phyloP scores from a whole-genome alignment of 1,140 invertebrate species.

The Heliconius hermathena region DNA sequence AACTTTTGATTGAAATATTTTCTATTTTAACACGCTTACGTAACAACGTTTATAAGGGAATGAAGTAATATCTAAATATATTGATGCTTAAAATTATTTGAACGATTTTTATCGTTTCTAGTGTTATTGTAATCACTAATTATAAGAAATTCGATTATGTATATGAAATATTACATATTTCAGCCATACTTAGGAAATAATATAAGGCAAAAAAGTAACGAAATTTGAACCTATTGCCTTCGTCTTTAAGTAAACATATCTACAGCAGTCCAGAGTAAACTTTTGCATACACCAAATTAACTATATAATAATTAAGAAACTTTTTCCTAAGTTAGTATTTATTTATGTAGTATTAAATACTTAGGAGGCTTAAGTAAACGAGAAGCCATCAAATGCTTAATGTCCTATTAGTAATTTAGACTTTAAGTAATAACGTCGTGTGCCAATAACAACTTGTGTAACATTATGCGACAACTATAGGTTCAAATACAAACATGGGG shows the following conservation, averaged over 20 bases:
- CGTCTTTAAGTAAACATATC: neutral
- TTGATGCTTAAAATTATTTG: neutral
- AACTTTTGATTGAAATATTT: neutral
- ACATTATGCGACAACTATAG: neutral
- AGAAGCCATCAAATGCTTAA: neutral
- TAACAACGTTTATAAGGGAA: neutral
- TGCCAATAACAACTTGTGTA: neutral
- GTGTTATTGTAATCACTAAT: neutral
- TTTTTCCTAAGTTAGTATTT: neutral
- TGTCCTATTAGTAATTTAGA: neutral
- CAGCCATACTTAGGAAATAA: neutral
- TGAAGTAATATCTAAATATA: constrained; percentile 13
- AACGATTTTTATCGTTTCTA: neutral
- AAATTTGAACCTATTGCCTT: neutral
- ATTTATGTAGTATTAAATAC: neutral
- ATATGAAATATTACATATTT: too few relatives aligned
- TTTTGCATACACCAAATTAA: neutral
- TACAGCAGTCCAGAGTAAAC: neutral
- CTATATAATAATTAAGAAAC: neutral
- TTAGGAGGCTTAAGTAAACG: neutral
- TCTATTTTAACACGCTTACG: neutral
- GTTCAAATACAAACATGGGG: neutral
- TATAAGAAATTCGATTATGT: neutral
- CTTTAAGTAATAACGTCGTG: neutral
- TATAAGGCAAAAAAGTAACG: neutral